phyloP scores from a whole-genome alignment of 2,797 vertebrate species.

The Macrochelys suwanniensis region DNA sequence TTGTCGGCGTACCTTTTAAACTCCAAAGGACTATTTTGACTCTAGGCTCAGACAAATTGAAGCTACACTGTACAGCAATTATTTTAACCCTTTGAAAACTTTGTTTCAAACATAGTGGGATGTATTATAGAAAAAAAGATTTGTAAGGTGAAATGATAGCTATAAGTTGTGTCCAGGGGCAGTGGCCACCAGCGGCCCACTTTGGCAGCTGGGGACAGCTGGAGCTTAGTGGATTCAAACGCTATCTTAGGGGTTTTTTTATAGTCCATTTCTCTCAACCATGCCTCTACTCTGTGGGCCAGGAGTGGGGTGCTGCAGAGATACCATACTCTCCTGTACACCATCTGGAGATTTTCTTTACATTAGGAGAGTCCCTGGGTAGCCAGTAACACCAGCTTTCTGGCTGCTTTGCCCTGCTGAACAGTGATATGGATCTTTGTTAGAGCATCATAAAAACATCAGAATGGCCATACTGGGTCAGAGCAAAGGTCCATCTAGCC shows the following conservation, averaged over 20 bases:
- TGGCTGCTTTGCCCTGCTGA: not conserved
- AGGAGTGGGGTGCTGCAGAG: not conserved
- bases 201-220: not conserved
- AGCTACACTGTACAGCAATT: not conserved
- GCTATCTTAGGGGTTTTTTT: not conserved
- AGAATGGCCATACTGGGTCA: no score
- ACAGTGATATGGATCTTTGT: not conserved
- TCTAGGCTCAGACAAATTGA: not conserved
- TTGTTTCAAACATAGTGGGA: conserved; percentile 33
- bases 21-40: conserved; percentile 9
- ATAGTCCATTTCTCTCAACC: not conserved
- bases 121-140: not conserved
- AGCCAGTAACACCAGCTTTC: not conserved
- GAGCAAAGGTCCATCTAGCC: no score
- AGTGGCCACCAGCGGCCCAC: not conserved
- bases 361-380: not conserved
- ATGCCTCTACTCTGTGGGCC: not conserved
- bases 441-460: not conserved
- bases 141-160: not conserved
- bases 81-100: conserved; percentile 10
- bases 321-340: not conserved
- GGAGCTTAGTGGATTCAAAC: not conserved
- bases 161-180: not conserved
- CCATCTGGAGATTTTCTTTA: not conserved
- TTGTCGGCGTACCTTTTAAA: conserved; percentile 8